A percentile compares a stretch with the other conserved stretches of the same genome.
Evolutionary conservation across 2,113 vertebrate species (phyloP).

Genomic region (Sander lucioperca): DNA sequence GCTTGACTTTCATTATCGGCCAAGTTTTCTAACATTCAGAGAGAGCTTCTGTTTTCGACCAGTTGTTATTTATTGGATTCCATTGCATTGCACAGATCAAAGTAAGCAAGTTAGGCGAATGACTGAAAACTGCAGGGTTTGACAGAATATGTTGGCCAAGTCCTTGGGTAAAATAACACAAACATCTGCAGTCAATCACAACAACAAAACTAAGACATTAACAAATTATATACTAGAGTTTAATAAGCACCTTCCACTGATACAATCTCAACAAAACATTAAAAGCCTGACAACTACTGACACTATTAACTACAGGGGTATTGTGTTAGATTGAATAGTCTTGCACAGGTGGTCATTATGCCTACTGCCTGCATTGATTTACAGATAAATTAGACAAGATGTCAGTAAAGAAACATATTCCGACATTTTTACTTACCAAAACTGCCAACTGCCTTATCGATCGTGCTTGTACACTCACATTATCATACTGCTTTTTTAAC

Average conservation of each 20-base stretch:
- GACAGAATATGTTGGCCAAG: neutral
- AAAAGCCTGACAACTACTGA: too few relatives aligned
- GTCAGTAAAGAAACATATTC: neutral
- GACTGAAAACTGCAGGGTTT: slow-evolving; percentile 3
- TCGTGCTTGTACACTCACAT: neutral
- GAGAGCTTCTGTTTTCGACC: neutral
- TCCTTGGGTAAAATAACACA: neutral
- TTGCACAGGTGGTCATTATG: neutral
- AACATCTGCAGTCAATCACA: neutral
- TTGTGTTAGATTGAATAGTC: neutral
- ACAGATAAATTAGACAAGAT: neutral
- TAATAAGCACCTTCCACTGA: neutral
- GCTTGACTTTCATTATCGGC: neutral
- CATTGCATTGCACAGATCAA: slow-evolving; percentile 1
- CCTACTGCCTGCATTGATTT: neutral
- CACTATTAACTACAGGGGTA: neutral
- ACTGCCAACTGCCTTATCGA: neutral
- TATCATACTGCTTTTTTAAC: neutral
- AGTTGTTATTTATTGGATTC: neutral
- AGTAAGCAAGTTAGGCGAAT: neutral
- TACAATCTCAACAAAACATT: neutral
- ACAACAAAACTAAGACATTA: neutral
- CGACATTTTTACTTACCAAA: neutral
- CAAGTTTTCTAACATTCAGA: neutral
- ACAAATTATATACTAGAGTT: neutral